Evolutionary conservation across 1,140 invertebrate species (phyloP), one percentile per base, ranked within the genome.

Genomic region (Euschistus heros): DNA sequence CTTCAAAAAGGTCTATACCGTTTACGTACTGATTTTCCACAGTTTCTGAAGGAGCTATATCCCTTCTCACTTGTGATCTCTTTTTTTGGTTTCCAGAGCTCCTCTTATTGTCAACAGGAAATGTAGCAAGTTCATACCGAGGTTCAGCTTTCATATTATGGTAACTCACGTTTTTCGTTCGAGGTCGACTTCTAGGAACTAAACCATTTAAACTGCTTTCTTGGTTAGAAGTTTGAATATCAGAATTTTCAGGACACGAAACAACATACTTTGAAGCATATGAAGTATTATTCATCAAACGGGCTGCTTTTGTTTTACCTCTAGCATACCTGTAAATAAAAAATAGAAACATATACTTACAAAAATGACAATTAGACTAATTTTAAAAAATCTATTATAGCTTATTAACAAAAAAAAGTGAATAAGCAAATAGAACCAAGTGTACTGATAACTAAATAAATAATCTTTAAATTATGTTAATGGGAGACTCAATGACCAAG

Each of bases 161-260:
- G 72, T 83, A 84, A 68, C 78, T 81, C 0, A 84, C 82, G 64
- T 84, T 84, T 70, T 84, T 84, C 0, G 82, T 85, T 47, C 81
- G 72, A 10, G 82, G 81, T 59, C 82, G 72, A 61, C 81, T 80
- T 62, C 81, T 72, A 65, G 80, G 73, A 74, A 50, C 70, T 77
- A 65, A 61, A 14, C 69, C 69, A 64, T 69, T 70, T 15, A 33
- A 18, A 69, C 33, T 67, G 50, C n/a, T 67, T 66, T 42, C 68
- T 60, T 27, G 60, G 60, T 14, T 5, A 30, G 20, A 47, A 30
- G 22, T 50, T 55, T n/a, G 64, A 33, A 14, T 42, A 46, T 66
- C 62, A 2, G 30, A 42, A 17, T 66, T 14, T 44, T 66, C 22
- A 42, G 67, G 64, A 17, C 66, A 46, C 46, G 80, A 81, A 17